A percentile compares a stretch with the other conserved stretches of the same genome.
Evolutionary conservation across 2,113 vertebrate genomes (phyloP).

Genomic region (Sinocyclocheilus maitianheensis): DNA sequence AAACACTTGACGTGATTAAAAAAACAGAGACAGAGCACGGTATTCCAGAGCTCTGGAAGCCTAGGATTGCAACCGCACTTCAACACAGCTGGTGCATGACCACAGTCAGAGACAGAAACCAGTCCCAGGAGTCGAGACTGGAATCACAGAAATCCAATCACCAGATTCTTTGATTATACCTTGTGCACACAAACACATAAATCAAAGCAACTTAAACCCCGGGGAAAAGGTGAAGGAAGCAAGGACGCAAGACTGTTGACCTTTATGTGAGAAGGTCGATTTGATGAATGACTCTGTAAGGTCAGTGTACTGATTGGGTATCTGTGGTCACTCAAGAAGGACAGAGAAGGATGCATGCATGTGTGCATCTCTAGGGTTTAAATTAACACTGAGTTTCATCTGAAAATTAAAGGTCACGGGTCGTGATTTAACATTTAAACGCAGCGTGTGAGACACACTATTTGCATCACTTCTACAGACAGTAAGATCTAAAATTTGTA

Average conservation of each 20-base stretch:
- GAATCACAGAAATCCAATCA: constrained; percentile 35
- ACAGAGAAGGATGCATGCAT: neutral
- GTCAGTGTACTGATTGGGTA: constrained; percentile 67
- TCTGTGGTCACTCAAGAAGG: constrained; percentile 5
- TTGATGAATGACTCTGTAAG: constrained; percentile 70
- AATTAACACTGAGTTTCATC: constrained; percentile 68
- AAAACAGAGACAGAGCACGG: constrained; percentile 64
- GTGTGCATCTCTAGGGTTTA: constrained; percentile 54
- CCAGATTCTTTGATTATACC: constrained; percentile 38
- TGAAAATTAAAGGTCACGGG: constrained; percentile 56
- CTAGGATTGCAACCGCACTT: constrained; percentile 52
- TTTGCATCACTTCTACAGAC: neutral
- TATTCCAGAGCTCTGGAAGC: constrained; percentile 49
- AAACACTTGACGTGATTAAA: constrained; percentile 73
- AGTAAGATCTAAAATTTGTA: too few species aligned
- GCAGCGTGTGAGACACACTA: constrained; percentile 10
- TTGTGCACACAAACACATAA: constrained; percentile 38
- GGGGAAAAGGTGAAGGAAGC: constrained; percentile 49
- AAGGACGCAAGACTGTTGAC: constrained; percentile 62
- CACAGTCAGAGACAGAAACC: constrained; percentile 42
- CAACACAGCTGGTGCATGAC: neutral
- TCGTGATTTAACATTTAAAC: constrained; percentile 57
- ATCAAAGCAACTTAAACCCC: constrained; percentile 49
- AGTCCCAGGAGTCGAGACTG: constrained; percentile 26
- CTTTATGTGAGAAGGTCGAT: constrained; percentile 56